phyloP scores from a whole-genome alignment of 2,888 invertebrate species.

The Pachliopta kotzebuea region DNA sequence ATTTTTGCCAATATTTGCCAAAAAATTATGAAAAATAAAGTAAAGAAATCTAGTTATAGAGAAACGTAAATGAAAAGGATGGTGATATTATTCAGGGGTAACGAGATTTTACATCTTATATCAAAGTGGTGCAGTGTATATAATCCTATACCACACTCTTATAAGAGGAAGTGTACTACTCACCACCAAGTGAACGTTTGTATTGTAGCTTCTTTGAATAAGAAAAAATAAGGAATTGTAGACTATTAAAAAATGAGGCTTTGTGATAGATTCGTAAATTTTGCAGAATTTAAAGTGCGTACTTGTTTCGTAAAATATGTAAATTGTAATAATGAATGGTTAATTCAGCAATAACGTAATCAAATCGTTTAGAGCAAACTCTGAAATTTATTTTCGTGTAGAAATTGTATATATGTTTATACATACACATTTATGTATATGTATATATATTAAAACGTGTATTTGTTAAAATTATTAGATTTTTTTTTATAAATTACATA shows the following conservation, averaged over 20 bases:
- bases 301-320: not conserved
- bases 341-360: not conserved
- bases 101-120: not conserved
- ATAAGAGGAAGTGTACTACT: not conserved
- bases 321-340: not conserved
- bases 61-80: not conserved
- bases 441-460: not conserved
- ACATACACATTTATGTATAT: not conserved
- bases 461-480: not conserved
- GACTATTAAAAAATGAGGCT: too few relatives aligned
- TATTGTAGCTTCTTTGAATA: too few relatives aligned
- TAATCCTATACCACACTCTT: too few relatives aligned
- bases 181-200: too few relatives aligned
- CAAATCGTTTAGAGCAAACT: not conserved
- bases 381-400: not conserved
- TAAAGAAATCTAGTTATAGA: not conserved
- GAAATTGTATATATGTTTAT: not conserved
- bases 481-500: not conserved
- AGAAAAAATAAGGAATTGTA: too few relatives aligned
- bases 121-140: too few relatives aligned
- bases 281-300: too few relatives aligned
- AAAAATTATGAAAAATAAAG: conserved; percentile 37
- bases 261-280: too few relatives aligned
- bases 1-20: conserved; percentile 76
- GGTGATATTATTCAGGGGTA: not conserved